Percentiles rank a stretch among this genome's conserved stretches.
Evolutionary conservation across 2,888 invertebrate species (phyloP).

Genomic region (Meloe dianella): DNA sequence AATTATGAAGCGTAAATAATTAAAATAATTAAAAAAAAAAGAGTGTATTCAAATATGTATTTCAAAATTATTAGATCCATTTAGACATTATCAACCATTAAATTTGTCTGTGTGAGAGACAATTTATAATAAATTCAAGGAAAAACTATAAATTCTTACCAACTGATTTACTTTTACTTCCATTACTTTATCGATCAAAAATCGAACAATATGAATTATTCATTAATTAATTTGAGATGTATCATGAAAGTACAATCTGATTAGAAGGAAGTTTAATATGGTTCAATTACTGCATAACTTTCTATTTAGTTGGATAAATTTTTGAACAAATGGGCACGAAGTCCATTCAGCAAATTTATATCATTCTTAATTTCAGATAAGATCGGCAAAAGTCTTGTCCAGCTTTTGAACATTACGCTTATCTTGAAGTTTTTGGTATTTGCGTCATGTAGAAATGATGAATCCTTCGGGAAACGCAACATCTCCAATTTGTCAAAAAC

Average conservation of each 20-base stretch:
- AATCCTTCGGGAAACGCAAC: not conserved
- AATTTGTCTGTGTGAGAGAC: not conserved
- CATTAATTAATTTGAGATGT: constrained; percentile 2
- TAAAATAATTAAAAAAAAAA: constrained; percentile 17
- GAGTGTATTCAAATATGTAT: not conserved
- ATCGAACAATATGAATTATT: constrained; percentile 14
- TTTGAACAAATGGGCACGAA: constrained; percentile 12
- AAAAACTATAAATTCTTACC: not conserved
- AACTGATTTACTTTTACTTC: not conserved
- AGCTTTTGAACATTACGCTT: too few relatives aligned
- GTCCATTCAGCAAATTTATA: not conserved
- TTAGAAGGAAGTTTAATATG: constrained; percentile 24
- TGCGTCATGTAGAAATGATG: too few relatives aligned
- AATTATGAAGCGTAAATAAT: constrained; percentile 23
- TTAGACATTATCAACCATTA: not conserved
- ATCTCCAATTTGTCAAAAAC: too few relatives aligned
- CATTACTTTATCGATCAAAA: constrained; percentile 11
- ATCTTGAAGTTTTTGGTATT: too few relatives aligned
- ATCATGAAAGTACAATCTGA: not conserved
- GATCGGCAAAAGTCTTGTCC: too few relatives aligned
- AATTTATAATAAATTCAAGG: not conserved
- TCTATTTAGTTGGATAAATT: constrained; percentile 17
- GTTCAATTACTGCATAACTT: constrained; percentile 24
- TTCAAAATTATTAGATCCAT: not conserved
- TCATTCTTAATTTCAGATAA: too few relatives aligned